Evolutionary conservation across 1,140 invertebrate genomes (phyloP).

Genomic region (Agrypnia vestita): DNA sequence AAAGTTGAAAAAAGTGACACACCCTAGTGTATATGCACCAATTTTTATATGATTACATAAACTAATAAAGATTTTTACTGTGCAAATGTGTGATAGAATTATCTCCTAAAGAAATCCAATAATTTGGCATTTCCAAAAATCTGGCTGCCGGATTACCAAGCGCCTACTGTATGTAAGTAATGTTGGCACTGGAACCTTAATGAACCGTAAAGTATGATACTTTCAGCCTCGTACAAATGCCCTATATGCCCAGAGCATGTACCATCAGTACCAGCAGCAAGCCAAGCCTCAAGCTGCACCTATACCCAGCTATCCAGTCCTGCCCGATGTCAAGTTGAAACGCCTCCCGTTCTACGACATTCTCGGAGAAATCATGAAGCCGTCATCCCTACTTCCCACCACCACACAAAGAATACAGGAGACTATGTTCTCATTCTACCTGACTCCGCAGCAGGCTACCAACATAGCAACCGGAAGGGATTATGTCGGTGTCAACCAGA

Average conservation of each 20-base stretch:
- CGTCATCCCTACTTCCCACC: constrained; percentile 87
- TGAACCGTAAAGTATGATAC: background rate
- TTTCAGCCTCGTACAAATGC: constrained; percentile 68
- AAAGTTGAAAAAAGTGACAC: too few species aligned
- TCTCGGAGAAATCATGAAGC: constrained; percentile 89
- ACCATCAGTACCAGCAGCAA: constrained; percentile 67
- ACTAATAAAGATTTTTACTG: too few species aligned
- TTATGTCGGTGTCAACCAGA: constrained; percentile 73
- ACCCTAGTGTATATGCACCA: too few species aligned
- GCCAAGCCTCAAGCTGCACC: constrained; percentile 62
- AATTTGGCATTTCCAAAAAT: too few species aligned
- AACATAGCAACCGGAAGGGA: constrained; percentile 89
- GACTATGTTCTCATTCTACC: constrained; percentile 88
- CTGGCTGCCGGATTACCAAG: too few species aligned
- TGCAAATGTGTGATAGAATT: too few species aligned
- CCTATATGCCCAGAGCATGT: constrained; percentile 69
- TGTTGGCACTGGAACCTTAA: background rate
- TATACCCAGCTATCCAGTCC: constrained; percentile 79
- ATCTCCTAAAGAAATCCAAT: too few species aligned
- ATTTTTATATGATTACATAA: too few species aligned
- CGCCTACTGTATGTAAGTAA: too few species aligned
- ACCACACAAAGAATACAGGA: constrained; percentile 87
- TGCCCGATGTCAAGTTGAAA: constrained; percentile 93
- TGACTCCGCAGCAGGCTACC: constrained; percentile 93
- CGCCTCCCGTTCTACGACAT: constrained; percentile 94